These are phyloP conservation scores for Pedetes capensis DNA, from an alignment of 2,113 vertebrate species.

Conservation along the genomic window DNA sequence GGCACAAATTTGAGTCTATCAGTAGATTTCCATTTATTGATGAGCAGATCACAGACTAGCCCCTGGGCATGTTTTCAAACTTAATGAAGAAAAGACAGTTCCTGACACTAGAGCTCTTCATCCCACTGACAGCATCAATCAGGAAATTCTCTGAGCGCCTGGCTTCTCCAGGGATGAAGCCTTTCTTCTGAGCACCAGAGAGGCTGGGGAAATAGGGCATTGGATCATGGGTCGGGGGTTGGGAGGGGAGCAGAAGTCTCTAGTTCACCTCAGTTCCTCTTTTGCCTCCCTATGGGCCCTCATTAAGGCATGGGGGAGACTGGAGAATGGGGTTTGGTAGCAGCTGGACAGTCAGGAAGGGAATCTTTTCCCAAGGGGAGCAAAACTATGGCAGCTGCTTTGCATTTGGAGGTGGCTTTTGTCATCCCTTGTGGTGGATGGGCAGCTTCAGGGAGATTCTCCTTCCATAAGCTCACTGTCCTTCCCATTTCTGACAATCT, in stretches of 20 bases:
- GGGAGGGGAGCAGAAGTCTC: not conserved
- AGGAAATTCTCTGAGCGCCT: conserved; percentile 32
- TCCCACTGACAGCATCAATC: conserved; percentile 61
- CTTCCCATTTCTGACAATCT: not conserved
- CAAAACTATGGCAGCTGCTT: not conserved
- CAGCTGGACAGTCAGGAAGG: not conserved
- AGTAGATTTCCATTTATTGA: conserved; percentile 70
- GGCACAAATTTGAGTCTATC: conserved; percentile 62
- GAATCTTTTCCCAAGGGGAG: not conserved
- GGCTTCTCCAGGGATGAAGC: not conserved
- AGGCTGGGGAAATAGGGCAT: not conserved
- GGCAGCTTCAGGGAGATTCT: not conserved
- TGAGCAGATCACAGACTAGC: conserved; percentile 67
- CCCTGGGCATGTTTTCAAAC: conserved; percentile 72
- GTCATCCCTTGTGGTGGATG: not conserved
- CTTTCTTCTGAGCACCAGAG: conserved; percentile 6
- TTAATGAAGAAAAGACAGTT: conserved; percentile 73
- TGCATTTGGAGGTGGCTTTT: not conserved
- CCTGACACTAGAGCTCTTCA: conserved; percentile 55
- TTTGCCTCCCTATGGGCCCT: not conserved
- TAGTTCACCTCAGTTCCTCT: not conserved
- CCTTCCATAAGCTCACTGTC: not conserved
- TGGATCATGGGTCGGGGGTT: too few species aligned
- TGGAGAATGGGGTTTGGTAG: not conserved
- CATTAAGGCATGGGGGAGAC: not conserved